Evolutionary conservation across 1,140 invertebrate genomes (phyloP).

Genomic region (Hesperophylax magnus): DNA sequence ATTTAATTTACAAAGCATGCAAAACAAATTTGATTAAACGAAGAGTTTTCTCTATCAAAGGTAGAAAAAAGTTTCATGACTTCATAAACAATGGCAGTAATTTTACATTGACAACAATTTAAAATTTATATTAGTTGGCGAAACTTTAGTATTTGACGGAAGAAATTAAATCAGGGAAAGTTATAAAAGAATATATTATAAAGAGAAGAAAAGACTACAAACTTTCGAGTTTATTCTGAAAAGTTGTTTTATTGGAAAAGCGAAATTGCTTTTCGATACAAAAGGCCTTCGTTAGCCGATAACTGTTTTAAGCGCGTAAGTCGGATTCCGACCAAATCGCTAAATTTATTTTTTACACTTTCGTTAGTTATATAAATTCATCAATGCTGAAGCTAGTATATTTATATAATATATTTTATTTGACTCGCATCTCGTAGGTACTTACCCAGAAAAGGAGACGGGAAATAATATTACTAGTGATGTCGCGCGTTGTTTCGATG

Average conservation of each 20-base stretch:
- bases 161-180: constrained; percentile 38
- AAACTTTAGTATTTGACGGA: constrained; percentile 37
- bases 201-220: constrained; percentile 35
- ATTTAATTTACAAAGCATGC: too few relatives aligned
- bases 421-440: too few relatives aligned
- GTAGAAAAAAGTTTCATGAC: not conserved
- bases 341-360: constrained; percentile 1
- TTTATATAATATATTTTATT: too few relatives aligned
- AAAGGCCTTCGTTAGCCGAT: constrained; percentile 37
- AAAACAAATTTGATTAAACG: too few relatives aligned
- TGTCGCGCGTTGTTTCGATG: too few relatives aligned
- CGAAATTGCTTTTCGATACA: constrained; percentile 41
- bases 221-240: constrained; percentile 33
- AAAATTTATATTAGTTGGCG: constrained; percentile 35
- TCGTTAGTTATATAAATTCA: too few relatives aligned
- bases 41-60: not conserved
- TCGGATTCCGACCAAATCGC: constrained; percentile 13
- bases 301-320: constrained; percentile 2
- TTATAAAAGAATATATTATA: constrained; percentile 32
- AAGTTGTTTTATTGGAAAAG: constrained; percentile 36
- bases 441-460: too few relatives aligned
- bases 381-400: too few relatives aligned
- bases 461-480: too few relatives aligned
- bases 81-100: constrained; percentile 23
- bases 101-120: constrained; percentile 40